Base-by-base conservation (phyloP, 2,888 invertebrate species). In the Patella pellucida region DNA sequence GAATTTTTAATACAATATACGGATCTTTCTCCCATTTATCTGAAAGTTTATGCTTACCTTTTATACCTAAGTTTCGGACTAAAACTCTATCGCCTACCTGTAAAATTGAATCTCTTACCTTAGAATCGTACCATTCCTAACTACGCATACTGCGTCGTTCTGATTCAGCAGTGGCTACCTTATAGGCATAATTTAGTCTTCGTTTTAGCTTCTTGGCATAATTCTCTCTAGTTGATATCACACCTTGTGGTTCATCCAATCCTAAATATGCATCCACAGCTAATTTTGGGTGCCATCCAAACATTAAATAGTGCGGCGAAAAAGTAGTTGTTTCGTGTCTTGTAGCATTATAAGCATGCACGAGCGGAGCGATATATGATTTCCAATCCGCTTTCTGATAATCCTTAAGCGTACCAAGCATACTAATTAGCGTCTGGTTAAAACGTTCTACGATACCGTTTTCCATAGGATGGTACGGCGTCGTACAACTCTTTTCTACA, bases 391-490 rank as follows among this genome's bases (percentile, higher is more conserved):
- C 27, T 52, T 81, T 81, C 56, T 78, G 5, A 14, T 74, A 71
- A 12, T 72, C 68, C 5, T 77, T 68, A 3, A 79, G 71, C 14
- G 78, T 81, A 1, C n/a, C n/a, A n/a, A n/a, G n/a, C n/a, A n/a
- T n/a, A n/a, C 74, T 74, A 12, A 78, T 67, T 74, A 80, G 76
- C 50, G 74, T 80, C 12, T 76, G 52, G 68, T 82, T 79, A 54
- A 74, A 80, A 31, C 79, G 56, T 54, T 82, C 78, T 31, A 73
- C 67, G n/a, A 71, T 69, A 7, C 79, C 82, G 74, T 80, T 82
- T 9, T 81, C 80, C 52, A 71, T 73, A 0, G 79, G 81, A 74
- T 82, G 82, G 52, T 80, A 81, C 27, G 76, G 75, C 52, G 79
- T 76, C 1, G 81, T 80, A 14, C 77, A 31, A 1, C 71, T 72